These are phyloP conservation scores for Jaculus jaculus DNA, from an alignment of 2,113 vertebrate species.

Conservation along the genomic window DNA sequence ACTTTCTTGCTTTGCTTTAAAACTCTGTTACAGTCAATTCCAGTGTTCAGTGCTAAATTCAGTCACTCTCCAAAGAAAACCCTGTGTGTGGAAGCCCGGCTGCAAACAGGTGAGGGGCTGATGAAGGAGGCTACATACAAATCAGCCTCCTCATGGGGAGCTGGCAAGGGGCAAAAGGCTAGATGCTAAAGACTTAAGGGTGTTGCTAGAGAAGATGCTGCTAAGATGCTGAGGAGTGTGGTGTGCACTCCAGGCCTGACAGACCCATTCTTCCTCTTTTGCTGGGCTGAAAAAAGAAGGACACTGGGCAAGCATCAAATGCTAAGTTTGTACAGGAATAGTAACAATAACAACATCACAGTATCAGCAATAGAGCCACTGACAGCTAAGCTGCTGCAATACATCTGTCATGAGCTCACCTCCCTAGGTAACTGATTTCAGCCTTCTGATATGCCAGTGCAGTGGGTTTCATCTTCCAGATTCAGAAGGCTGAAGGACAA, in stretches of 20 bases:
- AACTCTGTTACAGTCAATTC: constrained; percentile 29
- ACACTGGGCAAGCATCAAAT: background rate
- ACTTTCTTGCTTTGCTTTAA: constrained; percentile 61
- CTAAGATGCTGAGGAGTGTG: background rate
- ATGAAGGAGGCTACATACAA: background rate
- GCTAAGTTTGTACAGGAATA: background rate
- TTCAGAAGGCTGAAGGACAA: background rate
- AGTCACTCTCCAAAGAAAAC: constrained; percentile 12
- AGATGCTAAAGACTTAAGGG: background rate
- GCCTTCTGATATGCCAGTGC: background rate
- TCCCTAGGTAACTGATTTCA: background rate
- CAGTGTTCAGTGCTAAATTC: constrained; percentile 29
- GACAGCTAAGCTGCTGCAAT: background rate
- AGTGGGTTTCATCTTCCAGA: background rate
- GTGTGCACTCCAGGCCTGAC: background rate
- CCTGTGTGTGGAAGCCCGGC: background rate
- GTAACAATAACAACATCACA: background rate
- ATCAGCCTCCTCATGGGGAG: background rate
- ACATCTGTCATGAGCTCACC: background rate
- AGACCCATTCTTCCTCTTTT: background rate
- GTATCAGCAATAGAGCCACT: background rate
- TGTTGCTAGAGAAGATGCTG: background rate
- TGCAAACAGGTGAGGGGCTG: background rate
- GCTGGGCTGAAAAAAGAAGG: background rate
- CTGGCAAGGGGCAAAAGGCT: background rate